Evolutionary conservation across 2,797 vertebrate genomes (phyloP).

Genomic region (Pseudochirops cupreus): DNA sequence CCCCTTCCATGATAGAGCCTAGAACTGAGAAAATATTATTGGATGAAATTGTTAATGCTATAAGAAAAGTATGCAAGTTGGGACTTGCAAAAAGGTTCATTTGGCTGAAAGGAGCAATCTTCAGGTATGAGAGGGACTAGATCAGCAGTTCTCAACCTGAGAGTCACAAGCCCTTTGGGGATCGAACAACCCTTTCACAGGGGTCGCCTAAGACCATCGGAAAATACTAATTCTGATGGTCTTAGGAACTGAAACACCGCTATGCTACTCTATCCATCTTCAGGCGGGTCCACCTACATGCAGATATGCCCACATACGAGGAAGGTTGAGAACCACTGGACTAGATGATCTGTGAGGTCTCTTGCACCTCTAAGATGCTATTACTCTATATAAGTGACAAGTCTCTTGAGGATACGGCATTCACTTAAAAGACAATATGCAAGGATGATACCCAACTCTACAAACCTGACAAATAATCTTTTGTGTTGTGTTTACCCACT

Average conservation of each 20-base stretch:
- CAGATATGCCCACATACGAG: no score
- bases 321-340: neutral
- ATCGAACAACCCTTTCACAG: no score
- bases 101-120: neutral
- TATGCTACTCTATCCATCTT: no score
- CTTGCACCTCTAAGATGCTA: neutral
- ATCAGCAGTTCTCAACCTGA: no score
- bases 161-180: no score
- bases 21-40: neutral
- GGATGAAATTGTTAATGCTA: neutral
- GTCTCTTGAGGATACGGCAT: neutral
- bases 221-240: no score
- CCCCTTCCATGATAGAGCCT: neutral
- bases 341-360: neutral
- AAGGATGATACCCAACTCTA: neutral
- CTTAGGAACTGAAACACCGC: no score
- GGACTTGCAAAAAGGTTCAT: neutral
- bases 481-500: neutral
- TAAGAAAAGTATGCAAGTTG: neutral
- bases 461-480: neutral
- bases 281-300: no score
- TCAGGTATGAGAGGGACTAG: neutral
- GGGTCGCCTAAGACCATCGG: no score
- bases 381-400: neutral
- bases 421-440: neutral